Base-by-base conservation (phyloP, 2,113 vertebrate genomes). In the Oryzias melastigma region DNA sequence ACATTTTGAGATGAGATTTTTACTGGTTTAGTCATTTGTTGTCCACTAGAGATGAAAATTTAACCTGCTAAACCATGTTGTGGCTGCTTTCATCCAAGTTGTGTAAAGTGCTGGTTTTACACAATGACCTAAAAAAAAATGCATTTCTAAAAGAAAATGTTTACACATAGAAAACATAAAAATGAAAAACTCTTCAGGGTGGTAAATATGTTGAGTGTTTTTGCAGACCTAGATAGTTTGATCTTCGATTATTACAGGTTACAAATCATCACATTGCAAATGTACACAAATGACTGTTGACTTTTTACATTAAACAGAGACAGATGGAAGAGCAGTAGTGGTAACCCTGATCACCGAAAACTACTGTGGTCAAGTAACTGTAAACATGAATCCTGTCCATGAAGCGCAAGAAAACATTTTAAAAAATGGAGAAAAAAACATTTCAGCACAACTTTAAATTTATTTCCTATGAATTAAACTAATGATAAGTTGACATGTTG, bases 91-190 rank as follows among this genome's bases (percentile, higher is more conserved):
- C 54, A 64, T 59, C 64, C 65, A 65, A 71, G 53, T 49, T 64
- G 75, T 82, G 80, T 85, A 87, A 90, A 85, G 84, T 88, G 88
- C 88, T 85, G 76, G 64, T 35, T 75, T 86, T 78, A 80, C 79
- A 84, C 81, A 78, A 73, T 10, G 69, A 12, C 62, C 40, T 55
- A 65, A 57, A 71, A 71, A 66, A 64, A 46, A 77, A 76, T 79
- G 82, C 75, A 60, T 68, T 73, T 63, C 68, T 65, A 68, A 86
- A 78, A 73, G 57, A 79, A 65, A 65, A 5, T 19, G 16, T 3
- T 53, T 59, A 52, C 67, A 82, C 55, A 56, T 59, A 75, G 19
- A 71, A 27, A 66, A 64, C 66, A 66, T 44, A 52, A 52, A 68
- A 68, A 68, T 64, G 57, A 4, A 48, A 78, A 60, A 50, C 47